Evolutionary conservation across 2,888 invertebrate genomes (phyloP), one percentile per base, ranked within the genome.

Genomic region (Euphydryas editha): DNA sequence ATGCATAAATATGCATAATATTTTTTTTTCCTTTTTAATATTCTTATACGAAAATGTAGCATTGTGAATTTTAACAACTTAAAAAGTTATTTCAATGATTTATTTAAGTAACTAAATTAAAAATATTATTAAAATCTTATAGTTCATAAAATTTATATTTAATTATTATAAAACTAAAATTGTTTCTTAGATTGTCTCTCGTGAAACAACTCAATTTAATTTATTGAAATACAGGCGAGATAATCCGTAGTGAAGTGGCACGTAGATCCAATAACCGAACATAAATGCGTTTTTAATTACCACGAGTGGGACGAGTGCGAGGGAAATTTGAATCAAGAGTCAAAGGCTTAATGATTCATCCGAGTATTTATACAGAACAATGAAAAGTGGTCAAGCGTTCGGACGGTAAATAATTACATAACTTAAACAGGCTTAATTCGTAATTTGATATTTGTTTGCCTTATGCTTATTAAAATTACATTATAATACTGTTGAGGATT

Each of bases 271-370:
- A 68, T 76, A 75, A 78, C 75, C 68, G 60, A 59, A 68, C 74
- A 78, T 77, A 81, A 84, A 84, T 81, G 84, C 79, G 79, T 81
- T 83, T 84, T 84, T 84, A 85, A 85, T 85, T 80, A 82, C 80
- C 81, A 73, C 72, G 67, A 74, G 76, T 73, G 75, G 76, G 73
- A 36, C 10, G 75, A 76, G 76, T 80, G 78, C 76, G 72, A 77
- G 79, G 78, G 80, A 81, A 81, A 83, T 84, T 80, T 78, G 76
- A 82, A 79, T 78, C 79, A 76, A 76, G 78, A 83, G 80, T 80
- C 70, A 68, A 72, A 76, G 72, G 79, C 74, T 80, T 81, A 78
- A 80, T 79, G 73, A 73, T 69, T 74, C 70, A 78, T 78, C 76
- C 72, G 77, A 74, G 75, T 73, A 75, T 79, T 81, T 80, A 84